phyloP scores from a whole-genome alignment of 2,888 invertebrate genomes.

The Cordylochernes scorpioides region DNA sequence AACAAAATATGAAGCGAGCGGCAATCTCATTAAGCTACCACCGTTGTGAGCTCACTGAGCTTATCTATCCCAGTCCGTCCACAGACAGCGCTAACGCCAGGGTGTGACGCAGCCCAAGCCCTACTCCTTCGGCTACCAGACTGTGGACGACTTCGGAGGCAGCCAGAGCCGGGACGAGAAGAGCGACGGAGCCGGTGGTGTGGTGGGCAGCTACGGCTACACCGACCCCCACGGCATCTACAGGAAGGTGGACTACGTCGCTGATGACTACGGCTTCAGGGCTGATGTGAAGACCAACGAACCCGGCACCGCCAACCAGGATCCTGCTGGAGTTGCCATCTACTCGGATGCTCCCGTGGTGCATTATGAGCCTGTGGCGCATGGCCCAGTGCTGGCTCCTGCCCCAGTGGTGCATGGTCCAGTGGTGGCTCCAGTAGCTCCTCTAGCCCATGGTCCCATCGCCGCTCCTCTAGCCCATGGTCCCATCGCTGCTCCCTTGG shows the following conservation, averaged over 20 bases:
- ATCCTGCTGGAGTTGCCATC: background rate
- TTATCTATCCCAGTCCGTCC: background rate
- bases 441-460: no score
- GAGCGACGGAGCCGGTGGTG: background rate
- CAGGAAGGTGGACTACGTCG: background rate
- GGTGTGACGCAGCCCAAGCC: background rate
- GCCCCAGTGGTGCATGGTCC: no score
- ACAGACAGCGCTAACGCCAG: no score
- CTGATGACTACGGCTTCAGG: background rate
- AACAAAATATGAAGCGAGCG: no score
- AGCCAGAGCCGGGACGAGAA: background rate
- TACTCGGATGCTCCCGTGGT: background rate
- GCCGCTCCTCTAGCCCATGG: no score
- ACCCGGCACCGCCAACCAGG: slow-evolving; percentile 1
- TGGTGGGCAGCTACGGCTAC: background rate
- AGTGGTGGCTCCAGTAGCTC: no score
- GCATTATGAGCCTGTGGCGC: background rate
- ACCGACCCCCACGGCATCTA: background rate
- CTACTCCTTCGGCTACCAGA: background rate
- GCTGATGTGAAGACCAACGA: slow-evolving; percentile 1
- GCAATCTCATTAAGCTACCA: no score
- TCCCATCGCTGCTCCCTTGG: no score
- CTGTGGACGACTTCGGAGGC: background rate
- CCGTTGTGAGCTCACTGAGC: background rate
- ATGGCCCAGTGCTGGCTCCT: background rate